phyloP scores from a whole-genome alignment of 2,113 vertebrate species.

The Trichechus manatus region DNA sequence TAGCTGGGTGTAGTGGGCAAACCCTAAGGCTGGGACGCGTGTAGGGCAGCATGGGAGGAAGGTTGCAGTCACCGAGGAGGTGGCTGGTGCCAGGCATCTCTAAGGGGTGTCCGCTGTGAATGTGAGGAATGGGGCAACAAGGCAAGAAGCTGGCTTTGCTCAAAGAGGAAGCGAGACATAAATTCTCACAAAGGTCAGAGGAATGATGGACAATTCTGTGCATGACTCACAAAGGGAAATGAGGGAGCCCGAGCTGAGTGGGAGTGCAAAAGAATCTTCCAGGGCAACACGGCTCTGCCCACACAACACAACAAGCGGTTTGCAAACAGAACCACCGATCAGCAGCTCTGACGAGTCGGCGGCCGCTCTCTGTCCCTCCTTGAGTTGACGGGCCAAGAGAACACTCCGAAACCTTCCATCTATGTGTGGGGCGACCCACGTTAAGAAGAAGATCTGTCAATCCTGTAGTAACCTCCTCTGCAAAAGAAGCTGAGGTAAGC shows the following conservation, averaged over 20 bases:
- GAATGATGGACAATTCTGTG: background rate
- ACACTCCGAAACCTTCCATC: background rate
- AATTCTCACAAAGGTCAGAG: slow-evolving; percentile 33
- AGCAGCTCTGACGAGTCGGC: background rate
- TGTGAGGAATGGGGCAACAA: background rate
- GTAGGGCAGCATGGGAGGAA: slow-evolving; percentile 15
- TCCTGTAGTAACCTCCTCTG: background rate
- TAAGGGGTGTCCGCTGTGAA: slow-evolving; percentile 35
- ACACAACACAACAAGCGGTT: slow-evolving; percentile 8
- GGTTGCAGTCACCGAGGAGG: background rate
- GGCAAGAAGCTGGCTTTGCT: background rate
- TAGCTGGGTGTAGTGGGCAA: background rate
- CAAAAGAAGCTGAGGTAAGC: background rate
- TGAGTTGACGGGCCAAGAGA: background rate
- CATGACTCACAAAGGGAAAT: slow-evolving; percentile 14
- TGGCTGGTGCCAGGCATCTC: background rate
- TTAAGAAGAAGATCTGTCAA: background rate
- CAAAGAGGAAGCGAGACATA: background rate
- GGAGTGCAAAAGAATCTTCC: background rate
- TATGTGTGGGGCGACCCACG: rapidly evolving
- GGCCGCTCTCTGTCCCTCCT: too few relatives aligned
- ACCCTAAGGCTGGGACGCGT: background rate
- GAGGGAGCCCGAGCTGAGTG: background rate
- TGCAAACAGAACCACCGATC: background rate
- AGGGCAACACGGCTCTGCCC: slow-evolving; percentile 30